phyloP scores from a whole-genome alignment of 2,113 vertebrate genomes.

The Eolophus roseicapilla region DNA sequence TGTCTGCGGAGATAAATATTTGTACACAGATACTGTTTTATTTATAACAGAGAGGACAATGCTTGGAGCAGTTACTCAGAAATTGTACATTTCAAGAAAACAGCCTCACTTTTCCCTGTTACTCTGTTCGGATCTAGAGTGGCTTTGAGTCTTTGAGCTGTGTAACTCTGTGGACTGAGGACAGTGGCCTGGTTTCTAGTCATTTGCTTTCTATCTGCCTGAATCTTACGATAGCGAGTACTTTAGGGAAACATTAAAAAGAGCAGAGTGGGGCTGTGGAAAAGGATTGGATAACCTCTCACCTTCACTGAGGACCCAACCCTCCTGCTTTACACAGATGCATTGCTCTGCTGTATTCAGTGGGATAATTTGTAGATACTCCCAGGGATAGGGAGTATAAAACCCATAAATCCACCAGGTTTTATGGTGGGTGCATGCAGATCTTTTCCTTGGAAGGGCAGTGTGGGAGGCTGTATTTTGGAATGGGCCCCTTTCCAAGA shows the following conservation, averaged over 20 bases:
- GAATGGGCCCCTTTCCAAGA: neutral
- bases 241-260: neutral
- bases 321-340: too few species aligned
- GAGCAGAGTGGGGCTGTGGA: accelerated
- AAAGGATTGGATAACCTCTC: neutral
- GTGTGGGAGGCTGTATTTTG: neutral
- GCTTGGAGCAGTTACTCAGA: neutral
- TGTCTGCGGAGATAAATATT: neutral
- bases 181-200: neutral
- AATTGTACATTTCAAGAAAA: neutral
- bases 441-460: neutral
- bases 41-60: neutral
- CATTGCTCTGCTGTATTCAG: neutral
- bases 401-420: neutral
- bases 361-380: neutral
- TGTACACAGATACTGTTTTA: neutral
- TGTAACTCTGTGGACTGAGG: neutral
- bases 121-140: neutral
- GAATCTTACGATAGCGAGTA: neutral
- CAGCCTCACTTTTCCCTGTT: neutral
- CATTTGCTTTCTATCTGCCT: neutral
- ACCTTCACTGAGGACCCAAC: neutral
- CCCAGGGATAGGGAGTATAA: neutral
- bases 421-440: neutral
- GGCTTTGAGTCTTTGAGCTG: neutral